A percentile compares a stretch with the other conserved stretches of the same genome.
Evolutionary conservation across 2,888 invertebrate genomes (phyloP).

Genomic region (Cacoxenus indagator): DNA sequence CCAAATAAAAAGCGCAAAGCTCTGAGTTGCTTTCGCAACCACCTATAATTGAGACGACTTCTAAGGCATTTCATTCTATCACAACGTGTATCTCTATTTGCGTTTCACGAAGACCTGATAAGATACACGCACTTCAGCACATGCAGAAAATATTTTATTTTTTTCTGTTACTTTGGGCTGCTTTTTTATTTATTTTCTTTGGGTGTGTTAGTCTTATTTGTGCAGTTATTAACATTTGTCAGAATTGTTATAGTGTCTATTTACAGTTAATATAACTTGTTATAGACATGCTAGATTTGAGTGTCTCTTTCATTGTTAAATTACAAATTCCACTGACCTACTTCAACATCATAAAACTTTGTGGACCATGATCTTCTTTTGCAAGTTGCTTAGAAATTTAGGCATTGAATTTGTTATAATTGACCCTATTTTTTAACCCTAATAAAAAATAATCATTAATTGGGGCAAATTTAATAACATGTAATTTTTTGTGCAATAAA

Average conservation of each 20-base stretch:
- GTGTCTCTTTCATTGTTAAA: slow-evolving; percentile 49
- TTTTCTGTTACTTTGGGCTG: background rate
- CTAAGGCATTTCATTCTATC: no score
- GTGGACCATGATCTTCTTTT: slow-evolving; percentile 1
- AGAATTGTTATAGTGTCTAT: background rate
- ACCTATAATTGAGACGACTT: no score
- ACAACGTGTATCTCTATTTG: background rate
- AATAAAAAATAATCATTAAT: no score
- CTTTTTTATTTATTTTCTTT: background rate
- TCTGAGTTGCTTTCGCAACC: slow-evolving; percentile 43
- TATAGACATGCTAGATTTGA: slow-evolving; percentile 23
- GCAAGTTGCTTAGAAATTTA: slow-evolving; percentile 22
- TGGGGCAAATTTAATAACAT: no score
- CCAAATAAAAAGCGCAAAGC: background rate
- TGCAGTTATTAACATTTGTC: background rate
- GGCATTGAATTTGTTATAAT: no score
- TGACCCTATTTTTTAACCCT: no score
- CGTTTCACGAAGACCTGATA: slow-evolving; percentile 8
- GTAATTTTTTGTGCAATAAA: no score
- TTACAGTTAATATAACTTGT: background rate
- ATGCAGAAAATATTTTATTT: background rate
- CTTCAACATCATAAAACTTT: slow-evolving; percentile 31
- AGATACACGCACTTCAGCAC: slow-evolving; percentile 2
- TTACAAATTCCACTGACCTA: slow-evolving; percentile 55
- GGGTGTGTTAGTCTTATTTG: background rate